Evolutionary conservation across 1,140 invertebrate species (phyloP).

Genomic region (Aphaenogaster ashmeadi): DNA sequence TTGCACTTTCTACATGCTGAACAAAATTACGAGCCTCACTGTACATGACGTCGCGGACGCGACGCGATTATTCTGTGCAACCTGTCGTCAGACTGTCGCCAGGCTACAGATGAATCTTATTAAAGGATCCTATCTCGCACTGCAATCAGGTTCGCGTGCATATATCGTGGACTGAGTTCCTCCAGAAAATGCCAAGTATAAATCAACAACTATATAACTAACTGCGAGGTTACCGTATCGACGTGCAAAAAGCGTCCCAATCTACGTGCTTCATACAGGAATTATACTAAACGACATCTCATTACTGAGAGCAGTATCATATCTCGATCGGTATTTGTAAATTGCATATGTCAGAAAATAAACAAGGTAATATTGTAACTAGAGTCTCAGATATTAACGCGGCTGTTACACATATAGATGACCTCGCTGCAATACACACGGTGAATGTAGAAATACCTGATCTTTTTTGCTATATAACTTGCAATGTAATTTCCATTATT

Average conservation of each 20-base stretch:
- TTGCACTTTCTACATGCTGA: not conserved
- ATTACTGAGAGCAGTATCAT: constrained; percentile 39
- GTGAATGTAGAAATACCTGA: not conserved
- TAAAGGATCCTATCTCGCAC: constrained; percentile 39
- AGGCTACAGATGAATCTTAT: constrained; percentile 52
- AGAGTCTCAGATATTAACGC: not conserved
- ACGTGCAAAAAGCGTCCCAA: not conserved
- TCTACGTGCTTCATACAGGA: not conserved
- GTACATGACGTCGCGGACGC: not conserved
- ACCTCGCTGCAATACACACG: not conserved
- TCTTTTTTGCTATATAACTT: not conserved
- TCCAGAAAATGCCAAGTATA: constrained; percentile 28
- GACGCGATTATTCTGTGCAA: constrained; percentile 37
- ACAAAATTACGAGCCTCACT: constrained; percentile 11
- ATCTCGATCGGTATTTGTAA: constrained; percentile 41
- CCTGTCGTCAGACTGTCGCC: constrained; percentile 38
- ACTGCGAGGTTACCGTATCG: not conserved
- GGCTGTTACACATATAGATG: not conserved
- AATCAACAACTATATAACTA: constrained; percentile 29
- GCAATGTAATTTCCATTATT: not conserved
- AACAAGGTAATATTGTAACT: constrained; percentile 23
- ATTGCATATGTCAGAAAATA: constrained; percentile 5
- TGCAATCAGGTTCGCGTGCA: constrained; percentile 36
- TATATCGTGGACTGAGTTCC: not conserved
- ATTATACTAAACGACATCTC: constrained; percentile 46